Conservation (phyloP, 2,797 vertebrate species). For the Chelmon rostratus region DNA sequence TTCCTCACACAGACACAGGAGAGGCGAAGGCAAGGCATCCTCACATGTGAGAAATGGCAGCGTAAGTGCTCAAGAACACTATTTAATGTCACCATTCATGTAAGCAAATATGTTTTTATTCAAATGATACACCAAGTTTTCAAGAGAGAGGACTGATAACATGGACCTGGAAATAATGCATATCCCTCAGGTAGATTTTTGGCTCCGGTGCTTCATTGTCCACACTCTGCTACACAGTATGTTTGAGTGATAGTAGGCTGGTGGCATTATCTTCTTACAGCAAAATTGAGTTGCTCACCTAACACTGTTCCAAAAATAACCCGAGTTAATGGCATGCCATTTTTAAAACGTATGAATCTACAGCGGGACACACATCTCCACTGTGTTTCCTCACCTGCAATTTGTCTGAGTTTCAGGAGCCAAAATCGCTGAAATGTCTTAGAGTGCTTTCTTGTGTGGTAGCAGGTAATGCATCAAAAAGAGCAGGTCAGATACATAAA, state of each 20-base stretch:
- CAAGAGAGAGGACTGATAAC: background rate
- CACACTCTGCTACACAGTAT: background rate
- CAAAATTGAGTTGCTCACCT: conserved; percentile 6
- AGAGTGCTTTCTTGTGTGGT: background rate
- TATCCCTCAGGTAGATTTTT: background rate
- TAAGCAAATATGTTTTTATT: background rate
- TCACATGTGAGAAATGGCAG: conserved; percentile 87
- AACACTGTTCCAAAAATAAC: conserved; percentile 32
- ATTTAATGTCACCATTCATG: too few species aligned
- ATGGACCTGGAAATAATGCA: background rate
- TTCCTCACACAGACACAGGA: conserved; percentile 89
- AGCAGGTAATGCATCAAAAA: background rate
- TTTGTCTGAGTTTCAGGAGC: conserved; percentile 2
- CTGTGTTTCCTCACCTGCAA: background rate
- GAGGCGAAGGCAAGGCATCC: conserved; percentile 89
- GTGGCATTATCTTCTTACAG: background rate
- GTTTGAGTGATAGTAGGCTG: background rate
- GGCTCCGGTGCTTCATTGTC: background rate
- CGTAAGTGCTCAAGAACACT: conserved; percentile 69
- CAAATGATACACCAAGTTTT: background rate
- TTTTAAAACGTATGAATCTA: conserved; percentile 5
- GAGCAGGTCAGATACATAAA: conserved; percentile 4
- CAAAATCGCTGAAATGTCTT: background rate
- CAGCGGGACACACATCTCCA: conserved; percentile 12
- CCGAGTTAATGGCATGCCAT: conserved; percentile 23